Evolutionary conservation across 1,140 invertebrate species (phyloP), one percentile per base, ranked within the genome.

Genomic region (Drosophila malerkotliana): DNA sequence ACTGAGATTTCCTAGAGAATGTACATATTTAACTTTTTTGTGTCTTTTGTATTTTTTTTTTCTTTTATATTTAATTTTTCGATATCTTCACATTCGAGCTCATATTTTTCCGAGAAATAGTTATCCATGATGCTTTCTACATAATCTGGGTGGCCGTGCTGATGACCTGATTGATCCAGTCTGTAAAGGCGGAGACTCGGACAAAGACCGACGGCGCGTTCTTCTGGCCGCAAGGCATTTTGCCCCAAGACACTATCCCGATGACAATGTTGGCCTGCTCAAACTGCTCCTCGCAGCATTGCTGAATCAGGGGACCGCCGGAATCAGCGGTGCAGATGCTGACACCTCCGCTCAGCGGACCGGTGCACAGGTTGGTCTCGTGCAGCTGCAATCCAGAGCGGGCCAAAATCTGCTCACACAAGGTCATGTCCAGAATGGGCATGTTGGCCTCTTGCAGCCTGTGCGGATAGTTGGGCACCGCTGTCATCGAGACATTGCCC

Each of bases 141-240:
- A 88, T 88, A 15, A 90, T 51, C 21, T 77, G 76, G 1, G 90
- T 91, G 51, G 81, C 73, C 3, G 89, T 72, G 44, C 51, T 71
- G 39, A 91, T 90, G 15, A 90, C 64, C 56, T 91, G 81, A 21
- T 90, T 76, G 34, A 96, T 95, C 95, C 95, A 94, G 39, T 93
- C 91, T 2, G 94, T 90, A 79, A 94, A 95, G 2, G 93, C 92
- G 0, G 94, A 94, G 1, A 96, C 95, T 76, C 94, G 94, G 0
- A 95, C 95, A 90, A 96, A 97, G 0, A 97, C 95, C 0, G 95
- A 95, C 1, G 96, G 96, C 0, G 94, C 93, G 41, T 94, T 94
- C 75, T 91, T 92, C 26, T 92, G 92, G 3, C 95, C 95, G 49
- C 91, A 92, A 12, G 91, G 91, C 77, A 90, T 82, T 58, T 85